phyloP scores from a whole-genome alignment of 1,140 invertebrate genomes.

The Pentalonia nigronervosa region DNA sequence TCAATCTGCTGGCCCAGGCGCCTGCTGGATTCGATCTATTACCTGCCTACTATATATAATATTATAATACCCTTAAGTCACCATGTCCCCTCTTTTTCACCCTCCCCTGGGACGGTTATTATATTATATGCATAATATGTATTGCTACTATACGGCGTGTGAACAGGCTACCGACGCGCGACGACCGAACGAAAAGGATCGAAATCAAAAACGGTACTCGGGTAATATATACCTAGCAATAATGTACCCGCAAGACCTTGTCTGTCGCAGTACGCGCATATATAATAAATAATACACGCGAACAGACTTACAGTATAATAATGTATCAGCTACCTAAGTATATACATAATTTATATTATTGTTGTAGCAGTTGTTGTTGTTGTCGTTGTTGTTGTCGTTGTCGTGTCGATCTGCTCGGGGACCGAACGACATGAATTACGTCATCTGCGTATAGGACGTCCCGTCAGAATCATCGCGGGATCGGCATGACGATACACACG shows the following conservation, averaged over 20 bases:
- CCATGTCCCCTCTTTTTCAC: too few species aligned
- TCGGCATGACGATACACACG: neutral
- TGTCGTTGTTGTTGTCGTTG: neutral
- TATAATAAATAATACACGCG: neutral
- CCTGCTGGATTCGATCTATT: slow-evolving; percentile 50
- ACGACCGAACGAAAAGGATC: neutral
- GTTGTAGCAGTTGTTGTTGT: neutral
- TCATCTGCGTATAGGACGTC: neutral
- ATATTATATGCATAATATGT: neutral
- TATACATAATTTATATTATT: neutral
- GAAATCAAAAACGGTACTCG: neutral
- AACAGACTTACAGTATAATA: neutral
- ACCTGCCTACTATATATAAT: neutral
- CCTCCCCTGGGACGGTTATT: neutral
- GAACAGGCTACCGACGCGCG: too few species aligned
- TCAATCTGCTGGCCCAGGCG: slow-evolving; percentile 9
- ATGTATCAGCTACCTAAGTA: neutral
- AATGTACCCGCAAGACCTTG: neutral
- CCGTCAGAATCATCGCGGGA: neutral
- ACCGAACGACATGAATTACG: slow-evolving; percentile 20
- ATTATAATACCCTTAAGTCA: neutral
- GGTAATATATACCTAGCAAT: neutral
- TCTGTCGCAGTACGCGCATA: neutral
- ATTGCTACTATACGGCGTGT: neutral
- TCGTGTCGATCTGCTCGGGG: neutral